phyloP scores from a whole-genome alignment of 2,888 invertebrate species.

The Orthosia cruda region DNA sequence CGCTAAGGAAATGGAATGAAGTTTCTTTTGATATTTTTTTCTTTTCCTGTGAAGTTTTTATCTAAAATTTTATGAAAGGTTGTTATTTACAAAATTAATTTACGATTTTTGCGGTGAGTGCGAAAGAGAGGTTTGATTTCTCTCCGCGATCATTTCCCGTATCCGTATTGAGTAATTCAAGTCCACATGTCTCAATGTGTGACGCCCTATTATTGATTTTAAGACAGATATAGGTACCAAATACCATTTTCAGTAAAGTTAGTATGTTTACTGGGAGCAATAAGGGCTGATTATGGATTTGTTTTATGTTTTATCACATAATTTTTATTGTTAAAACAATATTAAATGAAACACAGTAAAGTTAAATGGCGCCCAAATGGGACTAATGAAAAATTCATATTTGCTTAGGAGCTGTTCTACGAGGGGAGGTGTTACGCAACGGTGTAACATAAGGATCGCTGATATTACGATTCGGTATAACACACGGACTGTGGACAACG shows the following conservation, averaged over 20 bases:
- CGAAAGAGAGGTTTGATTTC: slow-evolving; percentile 13
- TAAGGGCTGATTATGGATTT: no score
- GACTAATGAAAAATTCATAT: no score
- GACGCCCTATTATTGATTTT: slow-evolving; percentile 46
- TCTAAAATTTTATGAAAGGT: background rate
- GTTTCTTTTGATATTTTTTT: slow-evolving; percentile 2
- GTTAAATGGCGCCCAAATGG: no score
- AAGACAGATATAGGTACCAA: slow-evolving; percentile 6
- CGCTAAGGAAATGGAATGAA: fast-evolving
- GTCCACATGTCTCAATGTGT: no score
- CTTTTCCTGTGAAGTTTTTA: background rate
- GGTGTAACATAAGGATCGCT: no score
- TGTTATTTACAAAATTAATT: background rate
- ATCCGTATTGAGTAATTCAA: slow-evolving; percentile 25
- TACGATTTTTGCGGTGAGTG: slow-evolving; percentile 9
- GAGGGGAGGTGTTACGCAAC: no score
- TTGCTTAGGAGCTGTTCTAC: no score
- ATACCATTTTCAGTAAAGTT: background rate
- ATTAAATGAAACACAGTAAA: no score
- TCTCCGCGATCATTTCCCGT: background rate
- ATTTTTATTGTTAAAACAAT: no score
- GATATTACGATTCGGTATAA: no score
- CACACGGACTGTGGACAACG: no score
- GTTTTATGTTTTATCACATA: no score
- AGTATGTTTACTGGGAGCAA: background rate